Evolutionary conservation across 1,140 invertebrate species (phyloP).

Genomic region (Ladona fulva): DNA sequence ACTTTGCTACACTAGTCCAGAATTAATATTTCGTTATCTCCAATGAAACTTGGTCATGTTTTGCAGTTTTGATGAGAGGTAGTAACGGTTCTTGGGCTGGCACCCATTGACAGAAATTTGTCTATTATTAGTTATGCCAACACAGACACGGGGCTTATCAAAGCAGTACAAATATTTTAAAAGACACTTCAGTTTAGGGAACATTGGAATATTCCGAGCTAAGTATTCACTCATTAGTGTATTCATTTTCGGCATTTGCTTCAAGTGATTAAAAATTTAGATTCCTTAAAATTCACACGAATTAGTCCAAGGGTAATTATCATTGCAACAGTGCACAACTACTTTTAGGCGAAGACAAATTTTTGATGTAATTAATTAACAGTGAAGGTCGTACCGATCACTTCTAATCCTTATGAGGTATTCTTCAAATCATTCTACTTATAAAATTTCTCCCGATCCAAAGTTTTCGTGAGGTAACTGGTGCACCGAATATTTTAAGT

Average conservation of each 20-base stretch:
- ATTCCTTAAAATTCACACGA: too few species aligned
- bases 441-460: not conserved
- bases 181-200: not conserved
- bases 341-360: not conserved
- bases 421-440: not conserved
- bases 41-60: not conserved
- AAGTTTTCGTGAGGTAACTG: not conserved
- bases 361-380: not conserved
- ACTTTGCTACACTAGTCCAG: not conserved
- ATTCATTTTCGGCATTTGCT: not conserved
- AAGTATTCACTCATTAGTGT: not conserved
- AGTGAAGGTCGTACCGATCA: not conserved
- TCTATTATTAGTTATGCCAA: not conserved
- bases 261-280: not conserved
- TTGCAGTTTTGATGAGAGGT: not conserved
- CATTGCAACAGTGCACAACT: not conserved
- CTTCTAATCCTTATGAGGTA: not conserved
- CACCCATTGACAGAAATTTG: not conserved
- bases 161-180: not conserved
- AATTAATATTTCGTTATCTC: not conserved
- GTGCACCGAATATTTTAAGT: not conserved
- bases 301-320: too few species aligned
- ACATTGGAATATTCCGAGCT: not conserved
- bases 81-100: not conserved
- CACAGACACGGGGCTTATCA: not conserved